phyloP scores from a whole-genome alignment of 2,797 vertebrate species.

The Crocidura indochinensis region DNA sequence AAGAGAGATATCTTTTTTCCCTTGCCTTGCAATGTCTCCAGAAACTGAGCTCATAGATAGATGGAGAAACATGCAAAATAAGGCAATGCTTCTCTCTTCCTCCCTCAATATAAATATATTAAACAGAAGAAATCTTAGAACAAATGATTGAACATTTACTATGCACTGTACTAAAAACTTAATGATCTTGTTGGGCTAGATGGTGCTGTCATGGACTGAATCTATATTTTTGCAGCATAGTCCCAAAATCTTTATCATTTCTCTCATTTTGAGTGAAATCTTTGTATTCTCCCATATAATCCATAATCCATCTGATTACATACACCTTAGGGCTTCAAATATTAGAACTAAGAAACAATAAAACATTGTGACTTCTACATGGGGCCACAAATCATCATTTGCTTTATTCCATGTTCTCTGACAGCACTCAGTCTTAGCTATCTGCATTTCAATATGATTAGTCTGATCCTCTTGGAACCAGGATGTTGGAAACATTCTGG shows the following conservation, averaged over 20 bases:
- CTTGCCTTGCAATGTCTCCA: not conserved
- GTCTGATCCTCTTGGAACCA: not conserved
- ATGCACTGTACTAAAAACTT: not conserved
- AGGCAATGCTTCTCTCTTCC: not conserved
- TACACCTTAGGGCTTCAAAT: not conserved
- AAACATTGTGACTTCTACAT: not conserved
- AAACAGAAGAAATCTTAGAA: not conserved
- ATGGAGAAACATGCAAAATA: not conserved
- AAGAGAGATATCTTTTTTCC: not conserved
- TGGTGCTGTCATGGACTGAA: not conserved
- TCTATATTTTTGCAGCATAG: not conserved
- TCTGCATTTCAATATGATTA: not conserved
- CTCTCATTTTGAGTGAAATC: not conserved
- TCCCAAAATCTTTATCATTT: not conserved
- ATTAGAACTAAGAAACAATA: not conserved
- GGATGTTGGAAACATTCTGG: not conserved
- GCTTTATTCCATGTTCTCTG: not conserved
- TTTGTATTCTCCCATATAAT: not conserved
- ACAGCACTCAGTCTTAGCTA: not conserved
- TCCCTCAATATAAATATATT: not conserved
- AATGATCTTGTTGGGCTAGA: not conserved
- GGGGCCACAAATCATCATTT: not conserved
- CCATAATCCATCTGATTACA: not conserved
- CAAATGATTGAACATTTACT: not conserved
- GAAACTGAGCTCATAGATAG: not conserved